These are phyloP conservation scores for Drosophila saltans DNA, from an alignment of 1,140 invertebrate species.

Conservation along the genomic window DNA sequence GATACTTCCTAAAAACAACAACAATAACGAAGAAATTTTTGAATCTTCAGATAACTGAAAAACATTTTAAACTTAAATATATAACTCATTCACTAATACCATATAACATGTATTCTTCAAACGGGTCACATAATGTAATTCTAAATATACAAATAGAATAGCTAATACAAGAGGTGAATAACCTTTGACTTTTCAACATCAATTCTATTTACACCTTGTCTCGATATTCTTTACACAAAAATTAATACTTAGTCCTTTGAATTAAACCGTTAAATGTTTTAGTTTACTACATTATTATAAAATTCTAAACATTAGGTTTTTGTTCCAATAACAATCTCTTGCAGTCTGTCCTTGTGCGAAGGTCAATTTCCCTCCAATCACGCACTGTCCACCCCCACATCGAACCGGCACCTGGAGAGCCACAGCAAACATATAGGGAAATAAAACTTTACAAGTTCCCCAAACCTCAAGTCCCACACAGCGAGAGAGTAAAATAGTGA, in stretches of 20 bases:
- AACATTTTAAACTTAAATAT: too few relatives aligned
- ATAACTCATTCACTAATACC: too few relatives aligned
- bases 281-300: conserved; percentile 21
- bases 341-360: conserved; percentile 70
- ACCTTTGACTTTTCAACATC: background rate
- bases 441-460: conserved; percentile 30
- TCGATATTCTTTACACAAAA: too few relatives aligned
- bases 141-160: background rate
- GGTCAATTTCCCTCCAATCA: conserved; percentile 57
- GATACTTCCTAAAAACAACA: too few relatives aligned
- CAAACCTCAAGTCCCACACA: conserved; percentile 30
- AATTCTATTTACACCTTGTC: too few relatives aligned
- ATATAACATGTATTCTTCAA: too few relatives aligned
- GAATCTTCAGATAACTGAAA: too few relatives aligned
- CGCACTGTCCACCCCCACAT: conserved; percentile 20
- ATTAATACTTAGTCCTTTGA: too few relatives aligned
- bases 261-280: background rate
- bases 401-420: conserved; percentile 24
- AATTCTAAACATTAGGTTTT: conserved; percentile 8
- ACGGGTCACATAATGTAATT: background rate
- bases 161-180: background rate
- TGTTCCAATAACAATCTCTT: conserved; percentile 22
- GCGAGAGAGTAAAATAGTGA: background rate
- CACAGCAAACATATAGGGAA: conserved; percentile 12
- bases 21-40: too few relatives aligned